These are phyloP conservation scores for Mermis nigrescens DNA, from an alignment of 2,888 invertebrate species.

Conservation along the genomic window DNA sequence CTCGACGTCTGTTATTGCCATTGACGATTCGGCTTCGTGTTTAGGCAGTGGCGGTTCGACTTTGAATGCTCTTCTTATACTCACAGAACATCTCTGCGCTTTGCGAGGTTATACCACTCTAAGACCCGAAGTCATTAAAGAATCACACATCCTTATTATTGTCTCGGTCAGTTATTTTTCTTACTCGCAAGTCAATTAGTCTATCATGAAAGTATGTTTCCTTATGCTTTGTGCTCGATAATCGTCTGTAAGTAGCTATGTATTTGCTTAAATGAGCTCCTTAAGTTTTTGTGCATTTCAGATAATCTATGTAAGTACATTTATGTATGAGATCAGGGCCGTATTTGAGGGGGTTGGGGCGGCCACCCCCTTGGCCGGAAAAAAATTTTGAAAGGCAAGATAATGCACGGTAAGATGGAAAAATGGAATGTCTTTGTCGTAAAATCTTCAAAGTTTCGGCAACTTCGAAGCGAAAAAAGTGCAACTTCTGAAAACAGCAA, in stretches of 20 bases:
- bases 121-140: conserved; percentile 32
- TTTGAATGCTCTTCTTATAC: conserved; percentile 38
- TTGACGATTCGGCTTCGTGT: conserved; percentile 34
- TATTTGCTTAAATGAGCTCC: too few relatives aligned
- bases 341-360: not conserved
- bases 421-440: too few relatives aligned
- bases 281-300: not conserved
- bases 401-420: too few relatives aligned
- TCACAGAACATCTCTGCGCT: conserved; percentile 37
- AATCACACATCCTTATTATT: conserved; percentile 33
- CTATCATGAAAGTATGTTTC: not conserved
- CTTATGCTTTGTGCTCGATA: not conserved
- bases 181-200: too few relatives aligned
- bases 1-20: conserved; percentile 35
- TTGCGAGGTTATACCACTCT: conserved; percentile 33
- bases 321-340: not conserved
- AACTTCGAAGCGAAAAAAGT: too few relatives aligned
- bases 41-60: conserved; percentile 41
- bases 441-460: too few relatives aligned
- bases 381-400: too few relatives aligned
- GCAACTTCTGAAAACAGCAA: too few relatives aligned
- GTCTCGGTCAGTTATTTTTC: conserved; percentile 34
- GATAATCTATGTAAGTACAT: not conserved
- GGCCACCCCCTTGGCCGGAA: too few relatives aligned
- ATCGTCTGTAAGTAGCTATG: too few relatives aligned